Evolutionary conservation across 2,888 invertebrate species (phyloP), one percentile per base, ranked within the genome.

Genomic region (Chymomyza amoena): DNA sequence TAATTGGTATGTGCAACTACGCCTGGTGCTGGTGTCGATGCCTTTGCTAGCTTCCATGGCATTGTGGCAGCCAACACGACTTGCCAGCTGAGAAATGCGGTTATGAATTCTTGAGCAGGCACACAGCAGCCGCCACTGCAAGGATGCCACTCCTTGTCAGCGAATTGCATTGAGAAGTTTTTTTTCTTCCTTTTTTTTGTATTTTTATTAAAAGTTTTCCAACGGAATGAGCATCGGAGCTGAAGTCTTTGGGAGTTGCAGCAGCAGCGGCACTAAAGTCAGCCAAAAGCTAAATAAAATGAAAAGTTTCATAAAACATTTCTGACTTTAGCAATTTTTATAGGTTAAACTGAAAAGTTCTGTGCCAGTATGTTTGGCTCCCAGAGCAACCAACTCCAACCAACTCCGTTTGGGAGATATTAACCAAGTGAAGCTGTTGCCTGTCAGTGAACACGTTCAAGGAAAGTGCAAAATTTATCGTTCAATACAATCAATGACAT

Each of bases 231-330:
- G 71, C 66, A 59, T 45, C 66, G 69, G 69, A 63, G 64, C 9
- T 54, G 54, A 18, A 54, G 54, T 54, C 20, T 16, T 5, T 54
- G 54, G 20, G 54, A 18, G 54, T 54, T 54, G n/a, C 16, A 7
- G 32, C 32, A 32, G 4, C 32, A 32, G 9, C 13, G 25, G 16
- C 54, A 25, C 61, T 67, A 62, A 56, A 67, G 18, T n/a, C 54
- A 54, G 20, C 10, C 15, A 18, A 54, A 20, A 20, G 85, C 81
- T 80, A 80, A 81, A 84, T 81, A 81, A 81, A 81, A 83, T 79
- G 73, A 57, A 82, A 82, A 86, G 69, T 83, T 83, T 83, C 81
- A 86, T 83, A 83, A 86, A 82, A 86, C 86, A 86, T 86, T 86
- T 83, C 84, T 84, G 84, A 86, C 86, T 82, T 86, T 74, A 70